A percentile compares a stretch with the other conserved stretches of the same genome.
phyloP scores from a whole-genome alignment of 2,888 invertebrate species.

The Ommatoiulus sabulosus region DNA sequence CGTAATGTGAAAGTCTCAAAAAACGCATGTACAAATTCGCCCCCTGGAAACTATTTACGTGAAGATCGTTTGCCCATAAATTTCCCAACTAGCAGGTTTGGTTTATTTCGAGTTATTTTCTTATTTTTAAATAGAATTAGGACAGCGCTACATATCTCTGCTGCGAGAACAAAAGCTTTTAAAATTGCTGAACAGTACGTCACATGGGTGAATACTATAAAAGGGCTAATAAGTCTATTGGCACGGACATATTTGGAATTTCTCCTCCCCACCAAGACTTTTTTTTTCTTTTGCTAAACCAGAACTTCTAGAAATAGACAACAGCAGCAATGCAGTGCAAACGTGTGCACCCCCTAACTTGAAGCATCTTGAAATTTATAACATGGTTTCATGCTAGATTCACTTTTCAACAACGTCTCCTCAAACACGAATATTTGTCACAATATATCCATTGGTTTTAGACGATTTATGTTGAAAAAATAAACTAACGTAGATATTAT shows the following conservation, averaged over 20 bases:
- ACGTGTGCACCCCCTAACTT: background rate
- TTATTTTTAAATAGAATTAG: background rate
- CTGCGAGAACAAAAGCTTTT: background rate
- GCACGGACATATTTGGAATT: background rate
- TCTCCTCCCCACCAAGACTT: background rate
- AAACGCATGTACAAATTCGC: background rate
- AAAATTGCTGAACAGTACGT: background rate
- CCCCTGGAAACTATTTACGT: background rate
- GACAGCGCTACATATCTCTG: background rate
- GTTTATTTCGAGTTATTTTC: slow-evolving; percentile 1
- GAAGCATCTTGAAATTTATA: background rate
- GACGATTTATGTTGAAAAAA: background rate
- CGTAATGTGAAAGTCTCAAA: background rate
- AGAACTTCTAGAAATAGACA: background rate
- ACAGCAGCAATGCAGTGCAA: background rate
- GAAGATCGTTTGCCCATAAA: background rate
- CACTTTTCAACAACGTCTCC: background rate
- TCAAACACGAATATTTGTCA: background rate
- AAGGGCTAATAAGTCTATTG: slow-evolving; percentile 1
- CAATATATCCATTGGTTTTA: background rate
- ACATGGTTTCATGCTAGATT: background rate
- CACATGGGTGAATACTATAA: background rate
- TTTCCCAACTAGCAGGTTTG: slow-evolving; percentile 1
- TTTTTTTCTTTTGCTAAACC: slow-evolving; percentile 1
- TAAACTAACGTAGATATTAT: background rate